These are phyloP conservation scores for Uria aalge DNA, from an alignment of 2,113 vertebrate genomes.

Conservation along the genomic window DNA sequence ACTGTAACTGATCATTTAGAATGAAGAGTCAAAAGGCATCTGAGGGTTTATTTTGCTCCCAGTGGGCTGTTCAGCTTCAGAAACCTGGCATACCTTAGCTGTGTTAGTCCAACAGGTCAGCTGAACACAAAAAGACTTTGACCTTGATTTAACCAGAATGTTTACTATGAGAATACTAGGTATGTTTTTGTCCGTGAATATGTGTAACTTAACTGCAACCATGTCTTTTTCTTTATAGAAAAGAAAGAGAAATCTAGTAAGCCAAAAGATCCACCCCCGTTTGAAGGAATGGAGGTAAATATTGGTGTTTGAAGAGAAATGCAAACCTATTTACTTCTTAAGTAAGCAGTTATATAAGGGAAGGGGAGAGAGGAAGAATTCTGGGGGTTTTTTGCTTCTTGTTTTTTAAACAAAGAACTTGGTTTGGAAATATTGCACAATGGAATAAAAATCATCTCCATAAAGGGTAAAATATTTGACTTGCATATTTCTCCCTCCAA, in stretches of 20 bases:
- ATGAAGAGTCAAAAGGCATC: neutral
- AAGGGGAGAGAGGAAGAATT: neutral
- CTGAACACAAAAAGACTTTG: neutral
- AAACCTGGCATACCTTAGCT: neutral
- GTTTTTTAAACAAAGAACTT: constrained; percentile 29
- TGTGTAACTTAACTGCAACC: neutral
- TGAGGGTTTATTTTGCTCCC: neutral
- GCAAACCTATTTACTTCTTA: neutral
- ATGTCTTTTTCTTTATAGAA: constrained; percentile 63
- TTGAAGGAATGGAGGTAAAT: constrained; percentile 90
- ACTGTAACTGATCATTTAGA: neutral
- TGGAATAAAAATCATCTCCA: constrained; percentile 20
- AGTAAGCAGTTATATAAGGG: neutral
- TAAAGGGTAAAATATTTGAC: constrained; percentile 31
- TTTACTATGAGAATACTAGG: neutral
- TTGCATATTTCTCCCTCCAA: neutral
- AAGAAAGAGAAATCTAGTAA: constrained; percentile 84
- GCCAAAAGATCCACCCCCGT: constrained; percentile 85
- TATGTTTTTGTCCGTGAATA: neutral
- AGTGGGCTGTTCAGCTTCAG: neutral
- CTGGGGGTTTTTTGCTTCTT: neutral
- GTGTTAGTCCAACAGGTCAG: neutral
- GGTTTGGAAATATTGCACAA: constrained; percentile 4
- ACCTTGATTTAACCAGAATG: neutral
- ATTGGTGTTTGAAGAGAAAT: neutral